Conservation (phyloP, 2,113 vertebrate species). For the Perca fluviatilis region DNA sequence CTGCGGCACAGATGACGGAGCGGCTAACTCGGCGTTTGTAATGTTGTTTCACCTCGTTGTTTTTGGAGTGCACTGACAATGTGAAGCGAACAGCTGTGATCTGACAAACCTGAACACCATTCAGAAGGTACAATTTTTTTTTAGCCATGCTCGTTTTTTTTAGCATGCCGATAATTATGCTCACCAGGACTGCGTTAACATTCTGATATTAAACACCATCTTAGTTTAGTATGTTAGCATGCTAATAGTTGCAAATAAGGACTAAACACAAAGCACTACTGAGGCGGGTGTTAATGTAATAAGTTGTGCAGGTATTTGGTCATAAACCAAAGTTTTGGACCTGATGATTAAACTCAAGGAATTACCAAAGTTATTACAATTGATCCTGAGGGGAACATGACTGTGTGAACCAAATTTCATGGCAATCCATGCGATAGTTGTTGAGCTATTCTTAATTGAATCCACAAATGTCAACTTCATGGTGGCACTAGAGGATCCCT, state of each 20-base stretch:
- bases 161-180: background rate
- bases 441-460: background rate
- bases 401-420: background rate
- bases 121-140: background rate
- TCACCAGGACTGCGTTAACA: background rate
- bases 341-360: background rate
- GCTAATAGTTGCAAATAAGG: background rate
- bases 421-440: no score
- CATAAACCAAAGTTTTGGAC: background rate
- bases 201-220: background rate
- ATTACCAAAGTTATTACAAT: no score
- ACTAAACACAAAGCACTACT: background rate
- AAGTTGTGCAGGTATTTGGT: background rate
- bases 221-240: background rate
- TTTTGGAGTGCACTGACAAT: background rate
- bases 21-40: background rate
- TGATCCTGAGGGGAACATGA: no score
- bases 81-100: background rate
- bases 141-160: background rate
- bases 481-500: background rate
- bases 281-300: background rate
- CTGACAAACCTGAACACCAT: background rate
- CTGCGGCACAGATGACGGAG: slow-evolving; percentile 4
- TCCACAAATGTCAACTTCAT: background rate
- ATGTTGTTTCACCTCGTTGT: background rate